Base-by-base conservation (phyloP, 2,113 vertebrate genomes). In the Patagioenas fasciata region DNA sequence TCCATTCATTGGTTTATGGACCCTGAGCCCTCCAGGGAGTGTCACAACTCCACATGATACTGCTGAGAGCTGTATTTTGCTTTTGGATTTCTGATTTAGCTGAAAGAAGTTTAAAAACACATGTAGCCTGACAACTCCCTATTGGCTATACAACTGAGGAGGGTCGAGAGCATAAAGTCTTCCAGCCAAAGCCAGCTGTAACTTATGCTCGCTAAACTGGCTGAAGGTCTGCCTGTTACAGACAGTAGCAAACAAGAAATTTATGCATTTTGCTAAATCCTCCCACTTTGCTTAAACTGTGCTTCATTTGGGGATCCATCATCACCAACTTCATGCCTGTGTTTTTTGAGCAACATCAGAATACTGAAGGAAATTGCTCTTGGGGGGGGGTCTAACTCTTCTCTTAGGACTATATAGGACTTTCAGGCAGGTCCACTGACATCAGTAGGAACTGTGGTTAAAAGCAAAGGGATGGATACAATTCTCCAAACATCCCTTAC, bases 141-240 rank as follows among this genome's bases (percentile, higher is more conserved):
- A 91, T 93, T 97, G 96, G 91, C 93, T 95, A 42, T 53, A 86
- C 50, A 93, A 90, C 94, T 62, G 48, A 90, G 93, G 90, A 97
- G 97, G 96, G 95, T 97, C 96, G 97, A 94, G 91, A 97, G 72
- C 84, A 91, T 88, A 95, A 97, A 94, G 58, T 70, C 64, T 96
- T 96, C 92, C 92, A 96, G 95, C 93, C 91, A 94, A 96, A 97
- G 88, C 81, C 96, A 97, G 96, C 96, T 97, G 96, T 94, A 96
- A 91, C 93, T 96, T 70, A 89, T 95, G 91, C 89, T 97, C 54
- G 5, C 95, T 92, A 90, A 77, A 91, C 81, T 77, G 87, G 34
- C 66, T 95, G 78, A 91, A 95, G 97, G 93, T 93, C 78, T 97
- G 97, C 82, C 78, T 82, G 66, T 62, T 53, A 87, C 92, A 97